Percentiles rank a stretch among this genome's conserved stretches.
phyloP scores from a whole-genome alignment of 92 coral and sea anemone genomes.

The Metridium senile region DNA sequence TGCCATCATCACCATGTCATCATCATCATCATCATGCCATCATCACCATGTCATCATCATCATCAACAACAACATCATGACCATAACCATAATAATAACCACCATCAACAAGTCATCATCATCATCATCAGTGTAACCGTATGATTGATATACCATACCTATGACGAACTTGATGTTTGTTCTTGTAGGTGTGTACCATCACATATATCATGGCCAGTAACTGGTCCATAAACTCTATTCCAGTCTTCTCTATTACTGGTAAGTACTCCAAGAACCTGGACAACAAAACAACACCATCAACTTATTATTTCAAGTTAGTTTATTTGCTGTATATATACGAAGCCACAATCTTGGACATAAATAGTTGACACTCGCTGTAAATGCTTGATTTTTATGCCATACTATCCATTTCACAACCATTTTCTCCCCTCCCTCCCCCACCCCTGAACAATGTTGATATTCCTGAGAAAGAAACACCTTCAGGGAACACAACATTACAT shows the following conservation, averaged over 20 bases:
- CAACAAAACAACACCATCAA: not conserved
- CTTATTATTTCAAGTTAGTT: too few relatives aligned
- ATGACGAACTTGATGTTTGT: conserved; percentile 65
- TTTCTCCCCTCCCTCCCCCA: too few relatives aligned
- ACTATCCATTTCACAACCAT: too few relatives aligned
- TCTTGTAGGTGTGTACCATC: conserved; percentile 82
- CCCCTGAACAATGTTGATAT: too few relatives aligned
- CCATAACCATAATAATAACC: not conserved
- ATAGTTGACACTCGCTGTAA: too few relatives aligned
- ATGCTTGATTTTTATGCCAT: too few relatives aligned
- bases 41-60: not conserved
- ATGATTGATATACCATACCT: not conserved
- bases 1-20: not conserved
- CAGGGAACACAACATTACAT: too few relatives aligned
- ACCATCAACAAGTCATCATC: not conserved
- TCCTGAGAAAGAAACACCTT: too few relatives aligned
- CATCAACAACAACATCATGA: not conserved
- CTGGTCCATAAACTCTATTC: conserved; percentile 70
- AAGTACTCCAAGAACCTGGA: conserved; percentile 59
- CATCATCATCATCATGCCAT: not conserved
- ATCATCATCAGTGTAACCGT: not conserved
- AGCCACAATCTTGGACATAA: too few relatives aligned
- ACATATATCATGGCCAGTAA: conserved; percentile 70
- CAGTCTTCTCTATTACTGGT: conserved; percentile 84
- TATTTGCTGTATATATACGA: too few relatives aligned